Base-by-base conservation (phyloP, 2,113 vertebrate genomes). In the Apodemus sylvaticus region DNA sequence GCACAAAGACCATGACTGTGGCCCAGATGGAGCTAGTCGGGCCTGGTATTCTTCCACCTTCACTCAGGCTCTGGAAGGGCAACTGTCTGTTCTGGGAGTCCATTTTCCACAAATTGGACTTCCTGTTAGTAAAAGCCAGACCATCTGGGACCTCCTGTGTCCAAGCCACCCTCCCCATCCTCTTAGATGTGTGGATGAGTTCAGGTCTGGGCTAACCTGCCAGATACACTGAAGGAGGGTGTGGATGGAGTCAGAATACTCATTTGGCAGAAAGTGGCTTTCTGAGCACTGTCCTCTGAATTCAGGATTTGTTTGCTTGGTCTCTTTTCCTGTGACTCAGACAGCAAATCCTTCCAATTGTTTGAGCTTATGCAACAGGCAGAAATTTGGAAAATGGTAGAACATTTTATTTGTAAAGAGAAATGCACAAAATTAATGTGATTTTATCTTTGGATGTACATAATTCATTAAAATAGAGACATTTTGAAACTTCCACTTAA, bases 321-420 rank as follows among this genome's bases (percentile, higher is more conserved):
- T 96, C 87, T 96, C 92, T 91, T 90, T 86, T 88, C 85, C 79
- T 92, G 66, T 89, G 93, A 95, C 92, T 97, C 94, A 96, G 95
- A 96, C 82, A 94, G 48, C 58, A 90, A 96, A 29, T 45, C n/a
- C 55, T 66, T 85, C 71, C 94, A 92, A 89, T 88, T 96, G 94
- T 88, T 60, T 86, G 88, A 96, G 62, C 89, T 97, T 96, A 96
- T 70, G 91, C 86, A 97, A 97, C 19, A 97, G 77, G 81, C 94
- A 79, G 92, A 96, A 96, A 86, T 94, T 89, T 68, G 62, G 64
- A 93, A 94, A 96, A 96, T 53, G 51, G 45, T 53, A 55, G 48
- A 66, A 90, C 76, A 62, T 66, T 76, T 91, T 90, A 36, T 74
- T 89, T 93, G 55, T 89, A 55, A 93, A 93, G 94, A 93, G 68